These are phyloP conservation scores for Chirona hameri DNA, from an alignment of 2,888 invertebrate genomes.

Conservation along the genomic window DNA sequence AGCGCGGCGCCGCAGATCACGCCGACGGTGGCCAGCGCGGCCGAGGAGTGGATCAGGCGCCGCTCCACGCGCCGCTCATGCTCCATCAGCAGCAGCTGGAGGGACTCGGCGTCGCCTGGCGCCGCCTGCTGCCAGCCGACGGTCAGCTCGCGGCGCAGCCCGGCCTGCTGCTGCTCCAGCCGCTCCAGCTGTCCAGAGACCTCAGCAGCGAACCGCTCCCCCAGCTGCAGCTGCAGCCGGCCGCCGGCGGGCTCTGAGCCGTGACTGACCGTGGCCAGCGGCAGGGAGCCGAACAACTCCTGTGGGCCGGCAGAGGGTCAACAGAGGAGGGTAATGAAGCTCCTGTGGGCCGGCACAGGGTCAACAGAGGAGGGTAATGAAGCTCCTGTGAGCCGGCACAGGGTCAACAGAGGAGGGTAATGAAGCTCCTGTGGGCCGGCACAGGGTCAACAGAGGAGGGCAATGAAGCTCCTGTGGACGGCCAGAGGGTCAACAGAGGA, in stretches of 20 bases:
- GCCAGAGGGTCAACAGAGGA: too few relatives aligned
- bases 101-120: not conserved
- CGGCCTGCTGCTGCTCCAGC: conserved; percentile 22
- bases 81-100: not conserved
- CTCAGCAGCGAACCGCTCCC: not conserved
- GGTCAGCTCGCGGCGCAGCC: conserved; percentile 2
- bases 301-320: not conserved
- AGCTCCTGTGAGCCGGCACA: too few relatives aligned
- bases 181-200: not conserved
- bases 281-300: conserved; percentile 4
- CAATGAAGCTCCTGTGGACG: too few relatives aligned
- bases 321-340: not conserved
- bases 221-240: not conserved
- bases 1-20: conserved; percentile 13
- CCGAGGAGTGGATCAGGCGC: conserved; percentile 4
- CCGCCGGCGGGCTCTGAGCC: not conserved
- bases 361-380: too few relatives aligned
- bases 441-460: too few relatives aligned
- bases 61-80: conserved; percentile 12
- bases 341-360: too few relatives aligned
- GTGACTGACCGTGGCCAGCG: not conserved
- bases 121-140: not conserved
- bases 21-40: conserved; percentile 3
- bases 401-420: too few relatives aligned
- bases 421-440: too few relatives aligned